Percentiles rank a stretch among this genome's conserved stretches.
Evolutionary conservation across 2,797 vertebrate species (phyloP).

Genomic region (Pseudochirops cupreus): DNA sequence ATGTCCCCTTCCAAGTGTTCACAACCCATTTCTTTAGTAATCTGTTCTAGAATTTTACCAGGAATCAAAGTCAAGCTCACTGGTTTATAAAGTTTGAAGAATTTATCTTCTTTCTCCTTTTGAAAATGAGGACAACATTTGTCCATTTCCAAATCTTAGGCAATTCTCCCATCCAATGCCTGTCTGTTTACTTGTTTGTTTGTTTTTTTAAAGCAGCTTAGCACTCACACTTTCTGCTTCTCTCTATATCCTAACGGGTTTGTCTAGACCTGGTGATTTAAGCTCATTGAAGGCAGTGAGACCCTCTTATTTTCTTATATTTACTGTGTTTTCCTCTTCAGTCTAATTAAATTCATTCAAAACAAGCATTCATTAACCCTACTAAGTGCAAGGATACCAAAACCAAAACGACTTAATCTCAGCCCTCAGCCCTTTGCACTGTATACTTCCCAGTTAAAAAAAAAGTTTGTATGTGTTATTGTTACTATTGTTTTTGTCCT

Average conservation of each 20-base stretch:
- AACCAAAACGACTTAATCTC: not conserved
- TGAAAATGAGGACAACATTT: not conserved
- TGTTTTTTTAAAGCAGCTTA: not conserved
- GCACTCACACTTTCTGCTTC: not conserved
- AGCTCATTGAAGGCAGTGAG: not conserved
- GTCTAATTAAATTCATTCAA: not conserved
- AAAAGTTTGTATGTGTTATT: not conserved
- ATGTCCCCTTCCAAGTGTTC: conserved; percentile 58
- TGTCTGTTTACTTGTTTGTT: not conserved
- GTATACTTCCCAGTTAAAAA: not conserved
- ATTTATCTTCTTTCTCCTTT: conserved; percentile 40
- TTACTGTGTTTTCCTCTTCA: not conserved
- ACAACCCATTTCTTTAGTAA: conserved; percentile 66
- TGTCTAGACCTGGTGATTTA: not conserved
- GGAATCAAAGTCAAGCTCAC: conserved; percentile 47
- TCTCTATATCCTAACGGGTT: not conserved
- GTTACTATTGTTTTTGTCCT: too few relatives aligned
- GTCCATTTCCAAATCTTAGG: not conserved
- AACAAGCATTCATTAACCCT: not conserved
- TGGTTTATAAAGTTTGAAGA: conserved; percentile 47
- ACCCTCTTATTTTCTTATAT: not conserved
- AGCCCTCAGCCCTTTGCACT: not conserved
- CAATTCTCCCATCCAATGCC: not conserved
- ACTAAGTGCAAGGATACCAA: not conserved
- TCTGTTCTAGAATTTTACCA: conserved; percentile 59